Evolutionary conservation across 2,113 vertebrate genomes (phyloP).

Genomic region (Rhabdornis inornatus): DNA sequence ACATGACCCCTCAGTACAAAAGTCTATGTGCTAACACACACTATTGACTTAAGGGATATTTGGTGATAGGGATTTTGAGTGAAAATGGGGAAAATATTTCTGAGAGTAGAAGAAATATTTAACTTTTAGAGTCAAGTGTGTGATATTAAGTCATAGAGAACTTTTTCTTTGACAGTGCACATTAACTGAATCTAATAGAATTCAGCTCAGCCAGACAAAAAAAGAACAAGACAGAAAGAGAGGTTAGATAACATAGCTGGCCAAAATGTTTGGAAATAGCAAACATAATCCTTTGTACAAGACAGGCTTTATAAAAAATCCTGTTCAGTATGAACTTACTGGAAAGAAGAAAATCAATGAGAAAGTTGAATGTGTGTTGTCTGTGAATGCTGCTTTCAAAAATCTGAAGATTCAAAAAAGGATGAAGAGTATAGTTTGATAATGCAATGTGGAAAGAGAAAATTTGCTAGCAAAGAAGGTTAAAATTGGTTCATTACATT

Average conservation of each 20-base stretch:
- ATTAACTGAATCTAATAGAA: neutral
- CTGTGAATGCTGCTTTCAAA: neutral
- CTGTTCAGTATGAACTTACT: neutral
- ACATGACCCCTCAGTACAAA: neutral
- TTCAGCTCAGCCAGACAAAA: neutral
- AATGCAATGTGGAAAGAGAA: neutral
- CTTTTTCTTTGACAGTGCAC: neutral
- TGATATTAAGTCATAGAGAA: neutral
- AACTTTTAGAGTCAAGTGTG: neutral
- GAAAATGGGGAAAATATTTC: neutral
- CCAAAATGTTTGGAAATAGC: neutral
- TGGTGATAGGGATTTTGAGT: neutral
- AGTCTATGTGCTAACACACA: neutral
- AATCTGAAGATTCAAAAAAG: neutral
- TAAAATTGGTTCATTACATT: neutral
- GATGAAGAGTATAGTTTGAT: neutral
- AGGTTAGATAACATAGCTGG: neutral
- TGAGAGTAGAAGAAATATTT: constrained; percentile 1
- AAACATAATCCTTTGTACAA: neutral
- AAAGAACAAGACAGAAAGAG: neutral
- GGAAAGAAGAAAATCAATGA: neutral
- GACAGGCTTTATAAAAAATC: neutral
- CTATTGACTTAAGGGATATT: neutral
- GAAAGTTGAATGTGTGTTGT: neutral
- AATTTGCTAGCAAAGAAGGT: neutral